A percentile compares a stretch with the other conserved stretches of the same genome.
Evolutionary conservation across 2,797 vertebrate genomes (phyloP).

Genomic region (Bucorvus abyssinicus): DNA sequence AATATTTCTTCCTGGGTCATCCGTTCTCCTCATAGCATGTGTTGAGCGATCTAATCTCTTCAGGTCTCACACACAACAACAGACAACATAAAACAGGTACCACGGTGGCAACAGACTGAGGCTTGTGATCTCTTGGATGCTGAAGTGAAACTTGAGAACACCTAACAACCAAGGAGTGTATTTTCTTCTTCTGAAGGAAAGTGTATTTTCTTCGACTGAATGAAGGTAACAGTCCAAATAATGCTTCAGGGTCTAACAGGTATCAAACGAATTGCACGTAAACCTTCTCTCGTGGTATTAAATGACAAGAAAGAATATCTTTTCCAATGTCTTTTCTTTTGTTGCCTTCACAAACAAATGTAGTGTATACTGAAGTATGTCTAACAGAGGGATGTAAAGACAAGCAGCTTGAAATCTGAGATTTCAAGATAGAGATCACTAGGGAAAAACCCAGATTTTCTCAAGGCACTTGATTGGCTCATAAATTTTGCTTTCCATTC

Average conservation of each 20-base stretch:
- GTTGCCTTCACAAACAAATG: background rate
- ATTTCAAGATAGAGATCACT: conserved; percentile 9
- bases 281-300: background rate
- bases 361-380: background rate
- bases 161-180: background rate
- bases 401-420: conserved; percentile 19
- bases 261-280: background rate
- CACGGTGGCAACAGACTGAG: background rate
- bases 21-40: background rate
- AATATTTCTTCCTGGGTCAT: background rate
- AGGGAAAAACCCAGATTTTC: conserved; percentile 31
- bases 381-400: conserved; percentile 14
- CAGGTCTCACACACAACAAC: background rate
- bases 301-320: background rate
- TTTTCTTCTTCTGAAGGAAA: background rate
- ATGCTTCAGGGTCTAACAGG: background rate
- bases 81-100: background rate
- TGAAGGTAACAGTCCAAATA: background rate
- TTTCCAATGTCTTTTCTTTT: background rate
- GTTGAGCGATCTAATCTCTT: background rate
- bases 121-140: background rate
- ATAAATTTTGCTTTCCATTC: conserved; percentile 57
- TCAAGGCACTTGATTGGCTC: conserved; percentile 41
- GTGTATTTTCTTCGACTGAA: background rate
- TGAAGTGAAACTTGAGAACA: background rate